A percentile compares a stretch with the other conserved stretches of the same genome.
Conservation (phyloP, 2,888 invertebrate genomes). For the Leucoptera coffeella region DNA sequence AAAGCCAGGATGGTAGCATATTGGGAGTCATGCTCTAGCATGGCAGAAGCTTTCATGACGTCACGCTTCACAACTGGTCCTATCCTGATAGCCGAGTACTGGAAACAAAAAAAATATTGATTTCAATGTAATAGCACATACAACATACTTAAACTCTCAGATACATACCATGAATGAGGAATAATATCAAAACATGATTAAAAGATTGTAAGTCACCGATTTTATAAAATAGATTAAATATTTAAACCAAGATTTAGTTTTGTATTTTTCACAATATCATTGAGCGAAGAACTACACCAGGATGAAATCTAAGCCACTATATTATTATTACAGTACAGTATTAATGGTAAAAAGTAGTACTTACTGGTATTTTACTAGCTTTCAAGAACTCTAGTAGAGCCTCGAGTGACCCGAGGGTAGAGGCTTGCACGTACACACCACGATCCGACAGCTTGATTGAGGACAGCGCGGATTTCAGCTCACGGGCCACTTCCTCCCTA, state of each 20-base stretch:
- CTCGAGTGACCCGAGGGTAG: slow-evolving; percentile 95
- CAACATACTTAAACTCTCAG: too few relatives aligned
- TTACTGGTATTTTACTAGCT: slow-evolving; percentile 89
- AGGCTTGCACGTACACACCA: slow-evolving; percentile 99
- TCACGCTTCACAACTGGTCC: slow-evolving; percentile 99
- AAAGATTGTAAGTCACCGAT: too few relatives aligned
- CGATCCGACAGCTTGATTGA: slow-evolving; percentile 86
- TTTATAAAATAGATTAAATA: too few relatives aligned
- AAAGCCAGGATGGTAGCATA: slow-evolving; percentile 98
- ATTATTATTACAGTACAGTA: too few relatives aligned
- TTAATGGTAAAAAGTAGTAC: slow-evolving; percentile 32
- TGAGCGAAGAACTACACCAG: too few relatives aligned
- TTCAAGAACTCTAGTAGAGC: slow-evolving; percentile 90
- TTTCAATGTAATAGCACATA: too few relatives aligned
- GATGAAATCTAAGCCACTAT: too few relatives aligned
- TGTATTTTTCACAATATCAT: too few relatives aligned
- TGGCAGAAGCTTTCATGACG: slow-evolving; percentile 99
- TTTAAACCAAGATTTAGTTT: too few relatives aligned
- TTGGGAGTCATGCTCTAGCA: slow-evolving; percentile 97
- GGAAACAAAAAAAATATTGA: slow-evolving; percentile 19
- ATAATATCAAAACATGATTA: neutral
- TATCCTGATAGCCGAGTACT: slow-evolving; percentile 97
- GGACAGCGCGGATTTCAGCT: slow-evolving; percentile 83
- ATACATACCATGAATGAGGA: neutral
- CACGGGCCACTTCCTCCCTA: slow-evolving; percentile 81